Evolutionary conservation across 2,888 invertebrate genomes (phyloP), one percentile per base, ranked within the genome.

Genomic region (Auanema freiburgensis): DNA sequence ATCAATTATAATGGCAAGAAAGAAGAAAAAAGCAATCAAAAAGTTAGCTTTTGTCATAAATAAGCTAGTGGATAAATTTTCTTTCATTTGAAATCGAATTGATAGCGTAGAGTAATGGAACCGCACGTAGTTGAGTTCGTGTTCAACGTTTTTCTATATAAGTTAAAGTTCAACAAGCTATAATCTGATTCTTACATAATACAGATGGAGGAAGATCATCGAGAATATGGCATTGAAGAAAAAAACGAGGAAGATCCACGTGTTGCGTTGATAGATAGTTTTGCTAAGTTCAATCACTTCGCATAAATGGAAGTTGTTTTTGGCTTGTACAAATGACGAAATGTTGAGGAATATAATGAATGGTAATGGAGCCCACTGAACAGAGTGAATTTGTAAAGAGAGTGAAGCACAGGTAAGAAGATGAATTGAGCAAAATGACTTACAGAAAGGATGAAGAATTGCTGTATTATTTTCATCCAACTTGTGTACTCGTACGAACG

Each of bases 21-120:
- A 40, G 23, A 42, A 52, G 41, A 59, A 59, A 52, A 51, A 41
- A 14, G 49, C 33, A 52, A 60, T 54, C 8, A 21, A n/a, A 11
- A 41, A 14, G 14, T 21, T 53, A 0, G 43, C 12, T 14, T 54
- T 54, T 21, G 49, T n/a, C 14, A 60, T 11, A 12, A 71, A 63
- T 4, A 62, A 57, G 23, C 71, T 69, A 11, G 71, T 71, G 12
- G 49, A 21, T 5, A 67, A 43, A 50, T 71, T 71, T 54, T 71
- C 71, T n/a, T 67, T 59, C 50, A 71, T 63, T 51, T 71, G 71
- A 24, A 63, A 71, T 8, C 71, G 65, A 5, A 62, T 63, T 25
- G 66, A 66, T 12, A 66, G 54, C 16, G 66, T 63, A 12, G 66
- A 57, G 44, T 66, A 66, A 44, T 66, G 50, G 21, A 62, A 57